Evolutionary conservation across 2,797 vertebrate genomes (phyloP), one percentile per base, ranked within the genome.

Genomic region (Danio tinwini): DNA sequence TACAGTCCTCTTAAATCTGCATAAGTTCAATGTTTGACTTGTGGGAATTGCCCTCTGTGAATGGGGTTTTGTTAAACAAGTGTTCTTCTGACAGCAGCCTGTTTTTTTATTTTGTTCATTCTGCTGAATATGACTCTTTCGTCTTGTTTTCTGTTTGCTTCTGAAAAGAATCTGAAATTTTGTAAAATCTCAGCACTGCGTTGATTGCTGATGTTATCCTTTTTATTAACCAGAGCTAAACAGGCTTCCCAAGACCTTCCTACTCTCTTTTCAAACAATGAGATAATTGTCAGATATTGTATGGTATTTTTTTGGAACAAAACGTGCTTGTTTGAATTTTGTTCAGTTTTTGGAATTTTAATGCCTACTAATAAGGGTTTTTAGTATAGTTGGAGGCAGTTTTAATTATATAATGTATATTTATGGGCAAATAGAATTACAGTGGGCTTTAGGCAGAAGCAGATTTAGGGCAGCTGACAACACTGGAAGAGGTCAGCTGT

Each of bases 401-500:
- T 62, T 17, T 1, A 10, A 42, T 17, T 14, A 44, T 9, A 16
- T 47, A 29, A 49, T 44, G 40, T 1, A 17, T 37, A 19, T 47
- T 12, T 47, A 47, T 47, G 45, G 45, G 42, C n/a, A 14, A 50
- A 50, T 14, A 9, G 16, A 19, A 13, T 61, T 55, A 11, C 6
- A 76, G 40, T 42, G 5, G 64, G 5, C 8, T 53, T 53, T 53
- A 42, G 49, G 16, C 39, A n/a, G 37, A 1, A 19, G 17, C 49
- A 19, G 16, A 71, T 55, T 74, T 53, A 21, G 49, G 39, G 5
- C 58, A 19, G 45, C 29, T 55, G 8, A 39, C 47, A 10, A 52
- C 4, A 4, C 5, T 45, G 40, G 10, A 77, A n/a, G 29, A 59
- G 45, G 55, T 52, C 50, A 73, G 69, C 58, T 74, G 64, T 69